These are phyloP conservation scores for Hoplias malabaricus DNA, from an alignment of 2,113 vertebrate species.

Conservation along the genomic window DNA sequence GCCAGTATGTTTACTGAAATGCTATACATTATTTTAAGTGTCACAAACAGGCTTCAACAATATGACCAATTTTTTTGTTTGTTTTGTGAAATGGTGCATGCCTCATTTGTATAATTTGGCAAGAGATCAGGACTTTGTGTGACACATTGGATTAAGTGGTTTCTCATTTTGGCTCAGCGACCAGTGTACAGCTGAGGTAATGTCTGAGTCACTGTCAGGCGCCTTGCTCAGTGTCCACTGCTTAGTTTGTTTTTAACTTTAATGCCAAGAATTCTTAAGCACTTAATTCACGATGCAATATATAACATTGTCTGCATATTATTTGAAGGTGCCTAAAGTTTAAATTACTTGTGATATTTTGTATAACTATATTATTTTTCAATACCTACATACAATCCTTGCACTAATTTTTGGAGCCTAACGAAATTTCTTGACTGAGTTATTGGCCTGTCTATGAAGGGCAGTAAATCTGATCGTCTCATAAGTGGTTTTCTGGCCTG, in stretches of 20 bases:
- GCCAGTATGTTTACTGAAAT: neutral
- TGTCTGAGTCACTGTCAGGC: constrained; percentile 40
- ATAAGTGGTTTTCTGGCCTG: constrained; percentile 20
- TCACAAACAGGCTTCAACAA: neutral
- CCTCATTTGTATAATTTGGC: neutral
- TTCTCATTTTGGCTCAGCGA: neutral
- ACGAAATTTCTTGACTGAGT: constrained; percentile 9
- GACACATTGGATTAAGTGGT: constrained; percentile 11
- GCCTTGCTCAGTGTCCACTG: constrained; percentile 24
- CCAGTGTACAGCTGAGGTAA: constrained; percentile 48
- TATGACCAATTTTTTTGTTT: no score
- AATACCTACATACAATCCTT: neutral
- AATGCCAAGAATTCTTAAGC: neutral
- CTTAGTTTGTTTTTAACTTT: constrained; percentile 25
- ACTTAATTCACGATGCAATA: neutral
- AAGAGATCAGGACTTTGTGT: neutral
- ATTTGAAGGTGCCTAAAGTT: neutral
- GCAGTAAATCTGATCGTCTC: constrained; percentile 2
- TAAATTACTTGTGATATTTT: neutral
- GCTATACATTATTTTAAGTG: neutral
- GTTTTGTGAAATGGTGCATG: neutral
- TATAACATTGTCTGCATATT: neutral
- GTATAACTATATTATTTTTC: neutral
- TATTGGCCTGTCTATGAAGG: constrained; percentile 7
- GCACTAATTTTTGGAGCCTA: neutral